These are phyloP conservation scores for Drosophila parabipectinata DNA, from an alignment of 1,140 invertebrate genomes.

Conservation along the genomic window DNA sequence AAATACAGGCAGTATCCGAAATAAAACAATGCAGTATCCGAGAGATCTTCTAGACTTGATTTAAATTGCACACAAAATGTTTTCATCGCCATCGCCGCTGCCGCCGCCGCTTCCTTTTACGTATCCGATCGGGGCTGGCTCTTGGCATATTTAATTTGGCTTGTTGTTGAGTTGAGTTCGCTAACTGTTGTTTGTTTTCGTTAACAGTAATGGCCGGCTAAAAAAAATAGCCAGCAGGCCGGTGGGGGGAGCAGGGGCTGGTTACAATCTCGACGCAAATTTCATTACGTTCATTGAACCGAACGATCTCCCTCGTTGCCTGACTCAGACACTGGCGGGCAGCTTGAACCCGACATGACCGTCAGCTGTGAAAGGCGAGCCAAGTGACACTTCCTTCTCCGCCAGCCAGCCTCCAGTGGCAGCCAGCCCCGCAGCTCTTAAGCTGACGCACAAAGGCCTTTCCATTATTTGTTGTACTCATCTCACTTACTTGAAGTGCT, in stretches of 20 bases:
- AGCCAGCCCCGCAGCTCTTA: neutral
- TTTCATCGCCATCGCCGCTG: slow-evolving; percentile 29
- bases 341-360: slow-evolving; percentile 49
- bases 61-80: slow-evolving; percentile 43
- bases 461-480: slow-evolving; percentile 48
- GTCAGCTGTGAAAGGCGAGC: slow-evolving; percentile 31
- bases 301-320: slow-evolving; percentile 45
- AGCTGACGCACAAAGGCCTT: slow-evolving; percentile 43
- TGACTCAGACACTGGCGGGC: slow-evolving; percentile 35
- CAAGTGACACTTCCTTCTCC: slow-evolving; percentile 37
- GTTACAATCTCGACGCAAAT: slow-evolving; percentile 37
- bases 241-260: slow-evolving; percentile 2
- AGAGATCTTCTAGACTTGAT: slow-evolving; percentile 61
- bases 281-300: slow-evolving; percentile 79
- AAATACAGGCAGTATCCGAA: neutral
- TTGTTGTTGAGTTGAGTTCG: slow-evolving; percentile 52
- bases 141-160: slow-evolving; percentile 63
- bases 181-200: slow-evolving; percentile 77
- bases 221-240: slow-evolving; percentile 4
- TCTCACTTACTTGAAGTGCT: slow-evolving; percentile 47
- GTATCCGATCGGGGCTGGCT: slow-evolving; percentile 18
- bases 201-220: slow-evolving; percentile 69
- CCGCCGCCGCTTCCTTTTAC: slow-evolving; percentile 61
- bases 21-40: slow-evolving; percentile 40
- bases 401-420: slow-evolving; percentile 2